phyloP scores from a whole-genome alignment of 2,113 vertebrate genomes.

The Xiphophorus maculatus region DNA sequence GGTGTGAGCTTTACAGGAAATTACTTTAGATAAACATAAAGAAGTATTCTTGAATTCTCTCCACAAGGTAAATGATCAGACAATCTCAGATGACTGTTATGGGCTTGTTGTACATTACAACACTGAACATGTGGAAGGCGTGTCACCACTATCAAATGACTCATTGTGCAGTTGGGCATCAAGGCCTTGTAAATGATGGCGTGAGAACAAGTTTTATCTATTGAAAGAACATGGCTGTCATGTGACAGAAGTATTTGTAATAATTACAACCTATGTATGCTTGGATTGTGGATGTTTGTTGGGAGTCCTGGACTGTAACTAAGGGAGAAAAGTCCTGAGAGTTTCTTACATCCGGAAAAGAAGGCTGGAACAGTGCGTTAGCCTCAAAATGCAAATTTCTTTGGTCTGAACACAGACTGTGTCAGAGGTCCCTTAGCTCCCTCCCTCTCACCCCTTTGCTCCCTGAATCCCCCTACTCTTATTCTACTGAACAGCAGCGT shows the following conservation, averaged over 20 bases:
- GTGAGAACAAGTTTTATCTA: constrained; percentile 21
- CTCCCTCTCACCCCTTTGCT: constrained; percentile 41
- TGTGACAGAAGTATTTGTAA: constrained; percentile 67
- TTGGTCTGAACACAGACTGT: constrained; percentile 33
- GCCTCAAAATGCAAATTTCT: constrained; percentile 69
- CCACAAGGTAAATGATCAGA: constrained; percentile 24
- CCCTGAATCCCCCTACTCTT: constrained; percentile 39
- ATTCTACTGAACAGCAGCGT: constrained; percentile 58
- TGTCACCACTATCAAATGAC: constrained; percentile 45
- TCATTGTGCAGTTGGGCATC: constrained; percentile 29
- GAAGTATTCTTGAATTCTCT: constrained; percentile 16
- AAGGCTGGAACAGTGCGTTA: constrained; percentile 53
- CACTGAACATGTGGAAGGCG: constrained; percentile 37
- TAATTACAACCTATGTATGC: constrained; percentile 55
- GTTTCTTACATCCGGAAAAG: constrained; percentile 58
- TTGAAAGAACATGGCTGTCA: constrained; percentile 22
- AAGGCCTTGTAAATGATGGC: constrained; percentile 34
- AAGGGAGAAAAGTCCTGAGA: constrained; percentile 49
- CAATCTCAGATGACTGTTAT: constrained; percentile 16
- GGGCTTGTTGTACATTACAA: constrained; percentile 11
- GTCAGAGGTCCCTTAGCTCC: constrained; percentile 50
- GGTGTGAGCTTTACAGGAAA: constrained; percentile 2
- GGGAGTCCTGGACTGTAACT: constrained; percentile 50
- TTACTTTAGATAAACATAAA: constrained; percentile 11
- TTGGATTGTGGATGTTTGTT: constrained; percentile 62